Evolutionary conservation across 1,140 invertebrate genomes (phyloP).

Genomic region (Galendromus occidentalis): DNA sequence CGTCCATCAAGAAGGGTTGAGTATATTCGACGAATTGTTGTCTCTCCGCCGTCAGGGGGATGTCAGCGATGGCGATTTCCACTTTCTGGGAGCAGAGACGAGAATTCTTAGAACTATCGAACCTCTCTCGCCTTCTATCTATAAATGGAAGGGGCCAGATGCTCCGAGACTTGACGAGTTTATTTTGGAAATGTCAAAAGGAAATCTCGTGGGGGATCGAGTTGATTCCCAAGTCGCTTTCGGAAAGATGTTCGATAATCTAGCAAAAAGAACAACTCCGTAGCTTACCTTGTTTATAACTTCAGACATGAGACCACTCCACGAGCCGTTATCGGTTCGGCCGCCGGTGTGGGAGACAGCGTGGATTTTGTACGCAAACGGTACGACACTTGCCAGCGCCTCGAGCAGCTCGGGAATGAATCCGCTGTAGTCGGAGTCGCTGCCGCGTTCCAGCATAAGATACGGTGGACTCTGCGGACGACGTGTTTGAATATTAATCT

Average conservation of each 20-base stretch:
- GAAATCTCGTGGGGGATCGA: too few relatives aligned
- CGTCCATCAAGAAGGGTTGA: not conserved
- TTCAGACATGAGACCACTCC: conserved; percentile 2
- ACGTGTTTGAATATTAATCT: conserved; percentile 8
- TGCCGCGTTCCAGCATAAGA: conserved; percentile 3
- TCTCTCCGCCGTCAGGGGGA: not conserved
- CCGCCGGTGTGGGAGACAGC: not conserved
- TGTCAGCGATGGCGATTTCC: conserved; percentile 1
- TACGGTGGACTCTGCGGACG: conserved; percentile 1
- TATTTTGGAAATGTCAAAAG: too few relatives aligned
- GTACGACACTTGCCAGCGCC: not conserved
- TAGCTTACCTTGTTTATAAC: not conserved
- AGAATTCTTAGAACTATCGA: not conserved
- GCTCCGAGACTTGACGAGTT: too few relatives aligned
- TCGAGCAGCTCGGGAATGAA: conserved; percentile 1
- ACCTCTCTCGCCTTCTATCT: too few relatives aligned
- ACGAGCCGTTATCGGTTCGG: not conserved
- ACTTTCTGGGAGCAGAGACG: not conserved
- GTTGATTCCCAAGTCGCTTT: too few relatives aligned
- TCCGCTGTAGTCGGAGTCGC: not conserved
- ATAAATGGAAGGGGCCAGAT: too few relatives aligned
- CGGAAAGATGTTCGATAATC: too few relatives aligned
- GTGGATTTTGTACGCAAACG: conserved; percentile 3
- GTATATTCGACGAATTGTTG: not conserved
- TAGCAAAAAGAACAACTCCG: too few relatives aligned